Evolutionary conservation across 2,888 invertebrate genomes (phyloP).

Genomic region (Limnephilus auricula): DNA sequence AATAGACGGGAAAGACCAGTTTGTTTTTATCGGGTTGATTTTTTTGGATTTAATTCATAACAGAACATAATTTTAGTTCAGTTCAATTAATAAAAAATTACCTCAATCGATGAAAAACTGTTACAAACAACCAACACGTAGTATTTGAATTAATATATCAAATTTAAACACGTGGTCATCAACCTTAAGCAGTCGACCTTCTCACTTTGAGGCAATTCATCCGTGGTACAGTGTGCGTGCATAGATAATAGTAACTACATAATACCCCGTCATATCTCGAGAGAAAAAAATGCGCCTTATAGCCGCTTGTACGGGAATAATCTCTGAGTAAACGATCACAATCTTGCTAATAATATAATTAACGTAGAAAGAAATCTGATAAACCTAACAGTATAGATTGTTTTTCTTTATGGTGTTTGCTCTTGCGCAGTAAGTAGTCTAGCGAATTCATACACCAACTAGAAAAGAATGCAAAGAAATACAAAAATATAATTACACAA

Average conservation of each 20-base stretch:
- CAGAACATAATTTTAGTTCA: too few species aligned
- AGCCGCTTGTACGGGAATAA: background rate
- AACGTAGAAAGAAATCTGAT: background rate
- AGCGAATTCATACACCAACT: background rate
- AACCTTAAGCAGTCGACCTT: slow-evolving; percentile 38
- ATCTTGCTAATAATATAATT: background rate
- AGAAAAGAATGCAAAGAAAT: background rate
- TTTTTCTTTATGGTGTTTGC: background rate
- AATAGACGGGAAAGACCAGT: too few species aligned
- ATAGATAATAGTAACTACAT: too few species aligned
- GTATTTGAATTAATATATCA: background rate
- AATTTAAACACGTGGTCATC: slow-evolving; percentile 50
- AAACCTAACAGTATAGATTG: background rate
- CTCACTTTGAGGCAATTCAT: background rate
- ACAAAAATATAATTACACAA: too few species aligned
- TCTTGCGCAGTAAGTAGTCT: background rate
- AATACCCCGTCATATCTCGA: too few species aligned
- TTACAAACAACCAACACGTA: background rate
- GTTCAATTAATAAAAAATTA: too few species aligned
- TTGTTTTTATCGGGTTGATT: too few species aligned
- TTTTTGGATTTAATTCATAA: too few species aligned
- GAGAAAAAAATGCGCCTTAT: too few species aligned
- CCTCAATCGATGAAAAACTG: background rate
- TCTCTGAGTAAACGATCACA: background rate
- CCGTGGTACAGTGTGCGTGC: too few species aligned